Evolutionary conservation across 37 sponge, comb jelly and placozoan genomes (phyloP).

Genomic region (Petrosia ficiformis): DNA sequence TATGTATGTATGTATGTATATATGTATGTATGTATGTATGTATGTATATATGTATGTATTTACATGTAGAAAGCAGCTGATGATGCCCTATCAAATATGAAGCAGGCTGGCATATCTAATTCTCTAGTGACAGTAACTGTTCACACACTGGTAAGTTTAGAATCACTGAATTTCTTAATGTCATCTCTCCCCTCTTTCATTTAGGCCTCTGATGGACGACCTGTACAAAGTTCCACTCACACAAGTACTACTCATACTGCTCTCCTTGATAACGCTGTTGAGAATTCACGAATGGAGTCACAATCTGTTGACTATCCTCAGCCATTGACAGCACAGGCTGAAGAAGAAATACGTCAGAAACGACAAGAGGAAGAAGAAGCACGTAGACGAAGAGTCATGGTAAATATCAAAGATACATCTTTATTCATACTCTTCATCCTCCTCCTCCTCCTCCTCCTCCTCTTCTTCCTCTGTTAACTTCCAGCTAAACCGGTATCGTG

Average conservation of each 20-base stretch:
- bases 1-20: too few relatives aligned
- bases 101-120: not conserved
- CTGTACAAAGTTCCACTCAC: not conserved
- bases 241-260: not conserved
- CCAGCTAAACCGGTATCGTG: not conserved
- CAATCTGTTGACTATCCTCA: not conserved
- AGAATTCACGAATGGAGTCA: too few relatives aligned
- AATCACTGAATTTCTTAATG: not conserved
- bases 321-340: not conserved
- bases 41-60: too few relatives aligned
- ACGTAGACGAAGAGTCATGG: not conserved
- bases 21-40: too few relatives aligned
- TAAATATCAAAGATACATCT: not conserved
- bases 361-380: not conserved
- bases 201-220: constrained; percentile 5
- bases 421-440: not conserved
- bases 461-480: not conserved
- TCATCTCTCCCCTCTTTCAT: not conserved
- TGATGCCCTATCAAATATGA: not conserved
- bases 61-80: not conserved
- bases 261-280: not conserved
- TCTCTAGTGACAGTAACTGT: not conserved
- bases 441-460: not conserved
- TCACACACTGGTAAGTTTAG: constrained; percentile 4
- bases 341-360: not conserved